These are phyloP conservation scores for Thalassarche chlororhynchos DNA, from an alignment of 2,113 vertebrate species.

Conservation along the genomic window DNA sequence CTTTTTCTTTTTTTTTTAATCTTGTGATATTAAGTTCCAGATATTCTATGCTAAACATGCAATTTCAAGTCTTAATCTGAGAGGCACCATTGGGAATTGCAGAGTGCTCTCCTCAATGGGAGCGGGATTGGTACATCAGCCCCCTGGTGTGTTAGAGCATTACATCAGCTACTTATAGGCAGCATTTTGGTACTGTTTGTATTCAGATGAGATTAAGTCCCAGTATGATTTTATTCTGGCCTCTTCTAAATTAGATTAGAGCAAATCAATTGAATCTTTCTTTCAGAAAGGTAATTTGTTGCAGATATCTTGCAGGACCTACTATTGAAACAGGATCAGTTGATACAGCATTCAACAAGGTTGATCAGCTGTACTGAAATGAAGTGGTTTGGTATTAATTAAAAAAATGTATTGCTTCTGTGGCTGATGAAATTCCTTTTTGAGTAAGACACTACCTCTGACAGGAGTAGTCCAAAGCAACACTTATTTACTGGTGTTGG, in stretches of 20 bases:
- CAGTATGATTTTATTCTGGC: conserved; percentile 14
- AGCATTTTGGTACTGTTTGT: conserved; percentile 43
- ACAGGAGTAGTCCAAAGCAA: neutral
- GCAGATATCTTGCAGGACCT: conserved; percentile 27
- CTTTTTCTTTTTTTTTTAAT: neutral
- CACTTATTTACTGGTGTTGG: neutral
- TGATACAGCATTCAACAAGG: neutral
- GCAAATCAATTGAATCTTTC: neutral
- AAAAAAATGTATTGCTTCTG: neutral
- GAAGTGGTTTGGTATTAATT: neutral
- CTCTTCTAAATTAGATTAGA: conserved; percentile 44
- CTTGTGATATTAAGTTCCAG: neutral
- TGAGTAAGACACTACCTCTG: neutral
- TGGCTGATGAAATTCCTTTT: neutral
- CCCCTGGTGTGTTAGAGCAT: conserved; percentile 28
- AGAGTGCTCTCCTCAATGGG: neutral
- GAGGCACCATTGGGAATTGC: neutral
- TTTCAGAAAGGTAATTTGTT: conserved; percentile 18
- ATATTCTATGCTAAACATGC: neutral
- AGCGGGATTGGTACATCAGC: neutral
- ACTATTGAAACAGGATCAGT: neutral
- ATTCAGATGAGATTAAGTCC: conserved; percentile 63
- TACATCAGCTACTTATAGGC: conserved; percentile 29
- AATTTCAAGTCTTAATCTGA: conserved; percentile 55
- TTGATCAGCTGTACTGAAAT: neutral